Percentiles rank a stretch among this genome's conserved stretches.
phyloP scores from a whole-genome alignment of 2,888 invertebrate species.

The Pseudoips prasinana region DNA sequence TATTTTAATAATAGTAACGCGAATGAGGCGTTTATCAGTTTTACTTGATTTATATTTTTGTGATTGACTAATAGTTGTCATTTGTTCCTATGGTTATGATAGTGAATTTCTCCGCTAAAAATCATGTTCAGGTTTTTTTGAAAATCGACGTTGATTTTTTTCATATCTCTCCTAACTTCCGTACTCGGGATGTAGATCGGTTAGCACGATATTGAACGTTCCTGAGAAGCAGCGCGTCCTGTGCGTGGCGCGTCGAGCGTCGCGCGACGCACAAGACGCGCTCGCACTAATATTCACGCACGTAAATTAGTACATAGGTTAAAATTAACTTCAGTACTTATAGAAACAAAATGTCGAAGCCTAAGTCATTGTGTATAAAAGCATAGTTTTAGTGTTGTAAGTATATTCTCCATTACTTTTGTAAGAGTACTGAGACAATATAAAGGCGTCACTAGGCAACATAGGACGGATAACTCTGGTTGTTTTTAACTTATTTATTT shows the following conservation, averaged over 20 bases:
- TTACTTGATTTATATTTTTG: constrained; percentile 70
- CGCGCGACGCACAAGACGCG: constrained; percentile 38
- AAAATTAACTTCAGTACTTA: constrained; percentile 74
- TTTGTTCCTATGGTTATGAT: constrained; percentile 79
- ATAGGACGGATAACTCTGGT: constrained; percentile 60
- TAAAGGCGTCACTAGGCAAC: constrained; percentile 67
- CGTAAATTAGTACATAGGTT: constrained; percentile 74
- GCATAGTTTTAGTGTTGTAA: constrained; percentile 74
- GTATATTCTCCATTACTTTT: constrained; percentile 77
- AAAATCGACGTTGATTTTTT: constrained; percentile 78
- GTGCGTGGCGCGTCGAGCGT: constrained; percentile 6
- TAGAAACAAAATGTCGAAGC: constrained; percentile 81
- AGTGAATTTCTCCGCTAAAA: constrained; percentile 58
- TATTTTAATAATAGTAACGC: constrained; percentile 53
- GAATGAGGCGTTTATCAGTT: constrained; percentile 69
- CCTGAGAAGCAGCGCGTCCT: constrained; percentile 35
- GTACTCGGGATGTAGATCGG: constrained; percentile 53
- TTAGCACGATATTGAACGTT: constrained; percentile 57
- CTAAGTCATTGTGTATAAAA: constrained; percentile 82
- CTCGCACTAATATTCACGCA: constrained; percentile 62
- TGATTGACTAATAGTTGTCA: constrained; percentile 79
- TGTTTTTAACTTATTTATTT: constrained; percentile 78
- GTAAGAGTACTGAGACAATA: constrained; percentile 77
- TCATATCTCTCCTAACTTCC: constrained; percentile 45
- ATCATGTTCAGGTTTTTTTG: constrained; percentile 78